These are phyloP conservation scores for Tenthredo livida DNA, from an alignment of 2,888 invertebrate species.

Conservation along the genomic window DNA sequence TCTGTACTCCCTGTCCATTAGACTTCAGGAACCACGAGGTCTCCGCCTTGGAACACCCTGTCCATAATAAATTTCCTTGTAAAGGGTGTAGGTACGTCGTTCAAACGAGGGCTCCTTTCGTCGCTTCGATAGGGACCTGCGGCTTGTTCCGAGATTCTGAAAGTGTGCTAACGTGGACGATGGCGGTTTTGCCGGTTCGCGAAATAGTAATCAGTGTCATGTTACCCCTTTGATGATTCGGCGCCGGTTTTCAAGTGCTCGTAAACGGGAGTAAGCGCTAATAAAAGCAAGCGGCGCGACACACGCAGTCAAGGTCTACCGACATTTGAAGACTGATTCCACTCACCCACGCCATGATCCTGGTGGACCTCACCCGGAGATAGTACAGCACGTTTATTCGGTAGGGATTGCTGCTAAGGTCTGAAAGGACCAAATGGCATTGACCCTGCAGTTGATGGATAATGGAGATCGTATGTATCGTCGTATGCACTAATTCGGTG, in stretches of 20 bases:
- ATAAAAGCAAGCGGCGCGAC: slow-evolving; percentile 61
- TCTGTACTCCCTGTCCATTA: background rate
- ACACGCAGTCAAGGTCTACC: slow-evolving; percentile 66
- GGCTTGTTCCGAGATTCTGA: background rate
- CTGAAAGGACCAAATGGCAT: background rate
- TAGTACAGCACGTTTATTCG: background rate
- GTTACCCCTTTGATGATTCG: slow-evolving; percentile 68
- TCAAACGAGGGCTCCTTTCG: background rate
- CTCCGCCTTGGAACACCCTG: background rate
- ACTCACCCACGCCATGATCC: background rate
- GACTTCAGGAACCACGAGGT: no score
- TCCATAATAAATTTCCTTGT: background rate
- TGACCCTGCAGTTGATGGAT: slow-evolving; percentile 2
- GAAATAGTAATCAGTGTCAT: slow-evolving; percentile 70
- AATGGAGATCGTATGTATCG: background rate
- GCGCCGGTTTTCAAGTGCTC: slow-evolving; percentile 62
- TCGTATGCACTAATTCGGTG: background rate
- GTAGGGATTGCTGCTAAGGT: background rate
- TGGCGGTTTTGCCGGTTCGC: slow-evolving; percentile 57
- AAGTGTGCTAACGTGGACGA: background rate
- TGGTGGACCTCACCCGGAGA: slow-evolving; percentile 42
- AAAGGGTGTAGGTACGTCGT: background rate
- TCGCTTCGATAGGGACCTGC: background rate
- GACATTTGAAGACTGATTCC: slow-evolving; percentile 52
- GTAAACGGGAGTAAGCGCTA: slow-evolving; percentile 62